These are phyloP conservation scores for Sarcoramphus papa DNA, from an alignment of 2,797 vertebrate genomes.

Conservation along the genomic window DNA sequence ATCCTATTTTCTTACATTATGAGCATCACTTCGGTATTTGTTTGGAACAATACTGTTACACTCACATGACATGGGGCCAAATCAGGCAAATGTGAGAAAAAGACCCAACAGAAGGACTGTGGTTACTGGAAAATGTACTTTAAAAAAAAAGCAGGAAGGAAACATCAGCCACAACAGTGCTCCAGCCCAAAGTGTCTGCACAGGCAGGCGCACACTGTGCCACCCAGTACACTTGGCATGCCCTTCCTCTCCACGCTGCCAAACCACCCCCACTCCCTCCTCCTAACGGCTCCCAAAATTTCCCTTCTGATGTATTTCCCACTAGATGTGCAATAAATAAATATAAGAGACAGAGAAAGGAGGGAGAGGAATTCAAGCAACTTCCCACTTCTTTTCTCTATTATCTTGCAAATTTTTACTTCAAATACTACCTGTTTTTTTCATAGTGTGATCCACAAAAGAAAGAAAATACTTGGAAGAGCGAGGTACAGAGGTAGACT, in stretches of 20 bases:
- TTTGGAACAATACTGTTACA: background rate
- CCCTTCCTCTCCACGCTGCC: background rate
- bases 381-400: background rate
- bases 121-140: slow-evolving; percentile 13
- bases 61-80: background rate
- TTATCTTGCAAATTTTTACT: background rate
- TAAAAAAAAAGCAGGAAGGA: background rate
- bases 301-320: background rate
- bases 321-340: background rate
- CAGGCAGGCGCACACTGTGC: background rate
- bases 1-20: background rate
- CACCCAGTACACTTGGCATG: slow-evolving; percentile 10
- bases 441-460: background rate
- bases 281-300: background rate
- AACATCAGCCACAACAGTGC: background rate
- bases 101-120: background rate
- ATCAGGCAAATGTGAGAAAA: background rate
- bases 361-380: background rate
- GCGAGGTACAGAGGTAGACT: background rate
- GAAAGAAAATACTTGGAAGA: background rate
- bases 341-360: background rate
- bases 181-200: background rate
- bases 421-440: background rate
- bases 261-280: background rate
- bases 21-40: background rate